Evolutionary conservation across 2,113 vertebrate species (phyloP), one percentile per base, ranked within the genome.

Genomic region (Motacilla tschutschensis): DNA sequence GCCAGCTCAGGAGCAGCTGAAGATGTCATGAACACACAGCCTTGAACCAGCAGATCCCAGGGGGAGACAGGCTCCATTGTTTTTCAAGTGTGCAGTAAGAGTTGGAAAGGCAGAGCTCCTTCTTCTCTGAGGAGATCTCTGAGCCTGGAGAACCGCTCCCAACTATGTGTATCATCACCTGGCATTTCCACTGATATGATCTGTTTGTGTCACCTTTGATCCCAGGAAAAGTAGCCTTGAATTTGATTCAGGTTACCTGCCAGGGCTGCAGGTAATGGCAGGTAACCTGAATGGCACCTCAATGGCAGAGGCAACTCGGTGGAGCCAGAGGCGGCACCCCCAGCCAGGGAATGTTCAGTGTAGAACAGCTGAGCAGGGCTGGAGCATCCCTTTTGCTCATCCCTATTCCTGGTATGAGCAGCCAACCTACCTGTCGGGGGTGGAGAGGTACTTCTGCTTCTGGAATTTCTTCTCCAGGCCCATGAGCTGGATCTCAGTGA

Each of bases 401-500:
- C 43, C 7, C 26, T 31, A 2, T 17, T 43, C 22, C 51, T 7
- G n/a, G 5, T 9, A 44, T 1, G 17, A 79, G 33, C 59, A 57
- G 11, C 47, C 1, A 4, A 86, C 97, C 96, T 59, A 99, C 99
- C 99, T 99, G 95, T 99, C 99, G 5, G 99, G 99, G 8, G 99
- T 99, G 38, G 99, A 99, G 41, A 99, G 96, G 90, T 99, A 99
- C 94, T 99, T 99, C 97, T 99, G 99, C 94, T 99, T 99, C 97
- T 99, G 99, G 93, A 99, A 99, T 87, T 99, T 99, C 96, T 99
- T 99, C 97, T 99, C 99, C 87, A 99, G 96, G 59, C 99, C 99
- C 98, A 99, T 98, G 63, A 99, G 98, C 97, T 99, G 99, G 78
- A 99, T 96, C 95, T 99, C 99, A 0, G 99, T 99, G 97, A 99